These are phyloP conservation scores for Mantis religiosa DNA, from an alignment of 2,888 invertebrate species.

Conservation along the genomic window DNA sequence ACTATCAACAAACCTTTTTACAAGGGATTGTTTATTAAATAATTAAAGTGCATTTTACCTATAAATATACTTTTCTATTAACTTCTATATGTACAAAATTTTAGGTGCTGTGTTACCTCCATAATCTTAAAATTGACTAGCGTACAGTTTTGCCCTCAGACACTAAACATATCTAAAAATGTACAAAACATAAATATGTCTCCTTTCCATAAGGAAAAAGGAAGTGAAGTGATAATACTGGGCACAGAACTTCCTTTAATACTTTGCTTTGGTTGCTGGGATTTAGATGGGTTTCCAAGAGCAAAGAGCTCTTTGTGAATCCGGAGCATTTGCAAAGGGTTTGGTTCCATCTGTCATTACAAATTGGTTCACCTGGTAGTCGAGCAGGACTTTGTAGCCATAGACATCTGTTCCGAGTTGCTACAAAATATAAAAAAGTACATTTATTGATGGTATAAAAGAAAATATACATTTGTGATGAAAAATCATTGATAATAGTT, in stretches of 20 bases:
- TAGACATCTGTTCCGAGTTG: conserved; percentile 78
- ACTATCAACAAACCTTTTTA: background rate
- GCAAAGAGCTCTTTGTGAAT: conserved; percentile 70
- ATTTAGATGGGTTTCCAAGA: conserved; percentile 60
- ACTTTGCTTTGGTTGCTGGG: background rate
- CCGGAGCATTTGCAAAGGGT: conserved; percentile 71
- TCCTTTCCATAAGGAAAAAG: background rate
- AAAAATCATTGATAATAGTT: too few species aligned
- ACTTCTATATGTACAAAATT: background rate
- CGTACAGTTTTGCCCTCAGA: background rate
- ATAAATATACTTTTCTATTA: background rate
- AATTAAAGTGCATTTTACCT: background rate
- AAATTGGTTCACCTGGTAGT: conserved; percentile 79
- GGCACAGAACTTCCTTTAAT: background rate
- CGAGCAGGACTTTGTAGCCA: conserved; percentile 69
- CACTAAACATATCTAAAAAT: background rate
- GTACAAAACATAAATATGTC: background rate
- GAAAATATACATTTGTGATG: too few species aligned
- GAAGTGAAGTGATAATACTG: background rate
- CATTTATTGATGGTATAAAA: background rate
- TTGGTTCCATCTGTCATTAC: conserved; percentile 65
- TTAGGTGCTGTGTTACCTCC: background rate
- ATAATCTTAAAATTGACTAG: background rate
- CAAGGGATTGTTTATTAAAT: background rate
- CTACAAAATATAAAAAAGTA: conserved; percentile 46